These are phyloP conservation scores for Ectropis crepuscularia DNA, from an alignment of 2,888 invertebrate species.

Conservation along the genomic window DNA sequence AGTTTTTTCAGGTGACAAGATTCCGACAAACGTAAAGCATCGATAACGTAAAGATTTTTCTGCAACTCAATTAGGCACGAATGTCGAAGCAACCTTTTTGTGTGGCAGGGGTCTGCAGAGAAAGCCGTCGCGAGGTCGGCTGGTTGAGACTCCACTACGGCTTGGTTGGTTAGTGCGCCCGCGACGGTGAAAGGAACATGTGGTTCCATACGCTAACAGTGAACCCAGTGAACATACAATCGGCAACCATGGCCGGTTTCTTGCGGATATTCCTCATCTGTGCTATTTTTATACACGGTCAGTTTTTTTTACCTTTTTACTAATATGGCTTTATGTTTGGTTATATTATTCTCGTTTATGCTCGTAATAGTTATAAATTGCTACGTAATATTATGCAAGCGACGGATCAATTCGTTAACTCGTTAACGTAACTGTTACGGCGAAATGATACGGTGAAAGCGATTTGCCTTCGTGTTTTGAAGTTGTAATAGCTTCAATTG, in stretches of 20 bases:
- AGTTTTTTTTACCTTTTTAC: conserved; percentile 50
- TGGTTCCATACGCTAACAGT: conserved; percentile 56
- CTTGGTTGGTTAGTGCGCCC: conserved; percentile 69
- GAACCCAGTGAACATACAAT: conserved; percentile 50
- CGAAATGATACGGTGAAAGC: conserved; percentile 72
- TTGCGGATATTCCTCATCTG: conserved; percentile 73
- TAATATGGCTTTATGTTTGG: background rate
- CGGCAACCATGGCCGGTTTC: conserved; percentile 63
- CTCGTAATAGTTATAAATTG: conserved; percentile 43
- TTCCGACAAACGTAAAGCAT: conserved; percentile 1
- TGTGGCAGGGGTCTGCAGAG: conserved; percentile 69
- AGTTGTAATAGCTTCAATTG: conserved; percentile 35
- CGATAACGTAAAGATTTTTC: conserved; percentile 4
- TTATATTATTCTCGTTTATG: conserved; percentile 1
- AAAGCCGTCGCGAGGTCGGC: conserved; percentile 75
- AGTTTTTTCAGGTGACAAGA: background rate
- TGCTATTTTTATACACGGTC: conserved; percentile 76
- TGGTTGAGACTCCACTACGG: conserved; percentile 44
- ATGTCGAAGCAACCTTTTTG: conserved; percentile 44
- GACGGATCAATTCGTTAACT: conserved; percentile 57
- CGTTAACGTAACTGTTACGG: conserved; percentile 72
- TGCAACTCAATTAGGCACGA: conserved; percentile 15
- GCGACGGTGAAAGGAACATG: conserved; percentile 81
- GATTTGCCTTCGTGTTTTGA: conserved; percentile 55
- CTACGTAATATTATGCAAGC: conserved; percentile 75